These are phyloP conservation scores for Paratilapia polleni DNA, from an alignment of 2,113 vertebrate genomes.

Conservation along the genomic window DNA sequence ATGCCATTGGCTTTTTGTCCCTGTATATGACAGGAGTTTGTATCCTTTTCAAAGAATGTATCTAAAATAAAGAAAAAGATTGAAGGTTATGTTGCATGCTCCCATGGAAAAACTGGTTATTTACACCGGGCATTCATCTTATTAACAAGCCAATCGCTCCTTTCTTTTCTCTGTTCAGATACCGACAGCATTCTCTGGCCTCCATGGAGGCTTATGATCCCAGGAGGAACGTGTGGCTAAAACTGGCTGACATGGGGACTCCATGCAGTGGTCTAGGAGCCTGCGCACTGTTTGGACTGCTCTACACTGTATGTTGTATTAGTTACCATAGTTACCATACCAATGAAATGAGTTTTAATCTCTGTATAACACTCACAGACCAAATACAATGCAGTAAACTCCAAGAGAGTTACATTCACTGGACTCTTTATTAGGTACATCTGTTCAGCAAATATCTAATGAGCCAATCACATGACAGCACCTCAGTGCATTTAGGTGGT, in stretches of 20 bases:
- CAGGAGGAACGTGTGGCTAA: slow-evolving; percentile 74
- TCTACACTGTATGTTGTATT: slow-evolving; percentile 75
- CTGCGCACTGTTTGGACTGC: slow-evolving; percentile 82
- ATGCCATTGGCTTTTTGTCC: background rate
- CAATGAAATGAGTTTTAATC: background rate
- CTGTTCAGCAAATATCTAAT: background rate
- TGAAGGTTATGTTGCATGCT: background rate
- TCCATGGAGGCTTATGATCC: slow-evolving; percentile 83
- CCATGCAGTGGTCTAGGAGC: slow-evolving; percentile 84
- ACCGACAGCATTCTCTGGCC: slow-evolving; percentile 76
- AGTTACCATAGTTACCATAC: background rate
- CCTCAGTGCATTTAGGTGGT: background rate
- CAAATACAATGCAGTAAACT: background rate
- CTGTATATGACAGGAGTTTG: background rate
- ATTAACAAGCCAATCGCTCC: background rate
- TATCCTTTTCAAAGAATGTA: background rate
- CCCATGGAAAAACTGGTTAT: background rate
- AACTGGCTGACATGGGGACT: slow-evolving; percentile 75
- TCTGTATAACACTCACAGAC: background rate
- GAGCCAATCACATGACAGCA: background rate
- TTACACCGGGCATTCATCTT: background rate
- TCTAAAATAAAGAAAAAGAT: background rate
- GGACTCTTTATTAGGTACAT: background rate
- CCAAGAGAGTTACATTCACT: background rate
- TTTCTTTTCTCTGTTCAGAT: slow-evolving; percentile 56